These are phyloP conservation scores for Chromis chromis DNA, from an alignment of 2,797 vertebrate genomes.

Conservation along the genomic window DNA sequence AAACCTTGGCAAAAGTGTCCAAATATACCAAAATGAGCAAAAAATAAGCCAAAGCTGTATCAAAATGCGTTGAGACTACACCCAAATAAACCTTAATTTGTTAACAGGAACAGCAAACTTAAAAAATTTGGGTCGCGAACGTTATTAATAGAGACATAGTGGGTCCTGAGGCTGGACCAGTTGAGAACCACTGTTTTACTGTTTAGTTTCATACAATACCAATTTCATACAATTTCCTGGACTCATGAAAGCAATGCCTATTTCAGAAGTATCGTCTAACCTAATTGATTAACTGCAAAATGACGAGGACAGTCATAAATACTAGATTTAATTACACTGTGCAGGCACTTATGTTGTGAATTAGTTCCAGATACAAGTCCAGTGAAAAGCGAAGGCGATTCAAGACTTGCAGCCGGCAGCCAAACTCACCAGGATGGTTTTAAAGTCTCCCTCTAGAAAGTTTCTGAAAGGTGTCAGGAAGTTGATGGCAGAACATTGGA, in stretches of 20 bases:
- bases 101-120: no score
- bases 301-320: not conserved
- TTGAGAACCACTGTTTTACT: no score
- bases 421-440: constrained; percentile 95
- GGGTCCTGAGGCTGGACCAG: no score
- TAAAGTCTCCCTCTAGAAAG: constrained; percentile 98
- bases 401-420: not conserved
- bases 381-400: constrained; percentile 3
- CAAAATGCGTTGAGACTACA: no score
- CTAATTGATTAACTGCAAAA: not conserved
- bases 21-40: no score
- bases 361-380: constrained; percentile 4
- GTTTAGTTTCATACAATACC: no score
- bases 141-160: no score
- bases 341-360: not conserved
- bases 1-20: no score
- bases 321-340: not conserved
- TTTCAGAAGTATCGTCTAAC: no score
- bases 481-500: constrained; percentile 95
- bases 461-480: constrained; percentile 98
- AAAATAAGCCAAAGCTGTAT: no score
- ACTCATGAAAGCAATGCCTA: not conserved
- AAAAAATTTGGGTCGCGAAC: no score
- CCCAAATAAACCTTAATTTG: no score
- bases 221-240: not conserved